Base-by-base conservation (phyloP, 2,888 invertebrate species). In the Peribatodes rhomboidaria region DNA sequence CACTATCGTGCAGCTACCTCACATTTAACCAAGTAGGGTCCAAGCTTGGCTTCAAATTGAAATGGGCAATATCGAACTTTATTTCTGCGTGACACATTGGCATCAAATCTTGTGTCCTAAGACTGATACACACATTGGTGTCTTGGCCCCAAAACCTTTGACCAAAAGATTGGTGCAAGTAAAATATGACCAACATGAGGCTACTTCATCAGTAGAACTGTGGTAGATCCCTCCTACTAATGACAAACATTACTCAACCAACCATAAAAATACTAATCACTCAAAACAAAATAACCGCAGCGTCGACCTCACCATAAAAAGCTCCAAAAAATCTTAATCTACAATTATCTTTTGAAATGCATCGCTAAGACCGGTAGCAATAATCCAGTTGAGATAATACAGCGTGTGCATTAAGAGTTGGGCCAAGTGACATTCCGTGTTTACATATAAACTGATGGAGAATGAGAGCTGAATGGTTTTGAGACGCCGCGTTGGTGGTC, bases 361-460 rank as follows among this genome's bases (percentile, higher is more conserved):
- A 65, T 67, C 61, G 55, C 31, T 44, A 88, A 88, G 85, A 89
- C 89, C 87, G 85, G 89, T 89, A 89, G 88, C 88, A 75, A 77
- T 83, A 84, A 86, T 84, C 83, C 85, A 81, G 85, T 88, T 86
- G 85, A 89, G 89, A 89, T 90, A 85, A 83, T 68, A 75, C 66
- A 58, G 72, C 70, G 73, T 61, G 69, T 68, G 70, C 46, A 47
- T 60, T 56, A 54, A 55, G 37, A 75, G 73, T 77, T 74, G 68
- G 68, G 78, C 72, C 75, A 76, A 91, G 89, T 90, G 87, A 83
- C 89, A 90, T 91, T 90, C 88, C 90, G 69, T 89, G 90, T 90
- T n/a, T 82, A 70, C 65, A 41, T 67, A 31, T 52, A 62, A 55
- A 64, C 50, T 68, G 55, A 75, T 75, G 64, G 74, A 76, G 81